These are phyloP conservation scores for Merodon equestris DNA, from an alignment of 2,888 invertebrate genomes.

Conservation along the genomic window DNA sequence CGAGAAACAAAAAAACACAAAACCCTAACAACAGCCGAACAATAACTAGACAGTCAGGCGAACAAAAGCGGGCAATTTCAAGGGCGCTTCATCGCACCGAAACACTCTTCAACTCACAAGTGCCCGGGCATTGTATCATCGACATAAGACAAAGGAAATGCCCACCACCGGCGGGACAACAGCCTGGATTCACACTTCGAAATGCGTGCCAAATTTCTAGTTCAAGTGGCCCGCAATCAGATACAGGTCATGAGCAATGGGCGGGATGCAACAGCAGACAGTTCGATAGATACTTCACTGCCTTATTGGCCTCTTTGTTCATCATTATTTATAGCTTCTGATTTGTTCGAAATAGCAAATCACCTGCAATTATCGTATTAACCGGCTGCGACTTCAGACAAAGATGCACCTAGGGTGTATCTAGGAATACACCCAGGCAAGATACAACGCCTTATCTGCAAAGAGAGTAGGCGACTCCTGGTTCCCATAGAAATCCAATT, in stretches of 20 bases:
- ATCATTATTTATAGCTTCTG: conserved; percentile 57
- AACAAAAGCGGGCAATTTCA: conserved; percentile 55
- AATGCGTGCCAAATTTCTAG: conserved; percentile 68
- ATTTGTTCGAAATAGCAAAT: conserved; percentile 58
- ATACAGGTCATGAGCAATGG: conserved; percentile 27
- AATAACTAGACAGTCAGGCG: conserved; percentile 33
- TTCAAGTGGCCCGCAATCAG: conserved; percentile 52
- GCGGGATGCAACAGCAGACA: conserved; percentile 57
- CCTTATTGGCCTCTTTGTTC: conserved; percentile 14
- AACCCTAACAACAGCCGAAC: conserved; percentile 47
- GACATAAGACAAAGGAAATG: conserved; percentile 42
- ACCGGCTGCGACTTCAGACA: conserved; percentile 24
- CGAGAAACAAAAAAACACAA: conserved; percentile 39
- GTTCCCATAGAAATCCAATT: conserved; percentile 69
- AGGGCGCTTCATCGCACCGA: conserved; percentile 59
- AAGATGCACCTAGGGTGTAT: too few species aligned
- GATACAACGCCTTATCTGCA: conserved; percentile 14
- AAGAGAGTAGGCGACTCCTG: conserved; percentile 36
- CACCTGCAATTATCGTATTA: conserved; percentile 69
- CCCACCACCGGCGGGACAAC: conserved; percentile 44
- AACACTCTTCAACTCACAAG: conserved; percentile 46
- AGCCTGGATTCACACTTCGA: conserved; percentile 57
- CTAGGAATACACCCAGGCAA: not conserved
- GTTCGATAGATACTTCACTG: conserved; percentile 34
- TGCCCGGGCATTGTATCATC: conserved; percentile 43